Percentiles rank a stretch among this genome's conserved stretches.
phyloP scores from a whole-genome alignment of 1,140 invertebrate genomes.

The Ostrea edulis region DNA sequence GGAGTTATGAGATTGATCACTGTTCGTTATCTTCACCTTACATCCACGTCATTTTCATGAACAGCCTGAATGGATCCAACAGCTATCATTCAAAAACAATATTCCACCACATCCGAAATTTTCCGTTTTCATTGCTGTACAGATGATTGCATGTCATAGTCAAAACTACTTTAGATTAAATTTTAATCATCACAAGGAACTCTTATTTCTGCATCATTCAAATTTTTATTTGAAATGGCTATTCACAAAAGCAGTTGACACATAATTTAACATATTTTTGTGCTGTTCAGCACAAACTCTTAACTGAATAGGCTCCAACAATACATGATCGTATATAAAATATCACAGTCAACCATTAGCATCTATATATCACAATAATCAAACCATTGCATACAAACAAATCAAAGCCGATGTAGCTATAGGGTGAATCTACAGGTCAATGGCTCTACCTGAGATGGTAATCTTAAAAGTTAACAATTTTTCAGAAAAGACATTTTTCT shows the following conservation, averaged over 20 bases:
- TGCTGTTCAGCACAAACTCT: background rate
- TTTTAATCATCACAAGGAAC: too few relatives aligned
- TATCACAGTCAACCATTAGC: constrained; percentile 16
- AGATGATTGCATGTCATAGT: too few relatives aligned
- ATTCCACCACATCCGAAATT: too few relatives aligned
- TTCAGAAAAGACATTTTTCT: constrained; percentile 15
- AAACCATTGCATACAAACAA: constrained; percentile 38
- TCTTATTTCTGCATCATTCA: constrained; percentile 7
- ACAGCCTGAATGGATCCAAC: too few relatives aligned
- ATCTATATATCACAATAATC: constrained; percentile 12
- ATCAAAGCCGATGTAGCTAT: constrained; percentile 14
- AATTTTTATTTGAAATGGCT: constrained; percentile 57
- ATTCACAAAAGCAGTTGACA: constrained; percentile 50
- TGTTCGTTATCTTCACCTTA: too few relatives aligned
- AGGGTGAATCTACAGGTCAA: background rate
- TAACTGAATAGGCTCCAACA: constrained; percentile 4
- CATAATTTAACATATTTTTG: constrained; percentile 31
- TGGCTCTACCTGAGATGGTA: background rate
- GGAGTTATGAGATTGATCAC: too few relatives aligned
- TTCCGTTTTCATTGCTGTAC: too few relatives aligned
- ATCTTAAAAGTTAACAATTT: constrained; percentile 7
- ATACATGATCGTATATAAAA: constrained; percentile 27
- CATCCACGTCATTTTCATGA: too few relatives aligned
- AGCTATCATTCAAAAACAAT: too few relatives aligned
- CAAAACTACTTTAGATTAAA: too few relatives aligned